phyloP scores from a whole-genome alignment of 2,888 invertebrate species.

The Drosophila koepferae region DNA sequence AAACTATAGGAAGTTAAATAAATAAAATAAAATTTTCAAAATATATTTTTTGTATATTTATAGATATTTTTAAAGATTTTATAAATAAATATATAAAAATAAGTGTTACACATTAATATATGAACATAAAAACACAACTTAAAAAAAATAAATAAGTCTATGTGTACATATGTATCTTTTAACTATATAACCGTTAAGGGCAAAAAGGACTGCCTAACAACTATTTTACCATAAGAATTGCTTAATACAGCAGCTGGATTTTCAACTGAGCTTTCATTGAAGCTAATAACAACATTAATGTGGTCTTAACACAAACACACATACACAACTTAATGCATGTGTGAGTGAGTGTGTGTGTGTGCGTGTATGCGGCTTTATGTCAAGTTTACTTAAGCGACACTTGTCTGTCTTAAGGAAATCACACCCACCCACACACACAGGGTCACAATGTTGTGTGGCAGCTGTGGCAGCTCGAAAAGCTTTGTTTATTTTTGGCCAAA shows the following conservation, averaged over 20 bases:
- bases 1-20: no score
- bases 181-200: no score
- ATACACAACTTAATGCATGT: neutral
- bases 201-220: no score
- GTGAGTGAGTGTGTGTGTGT: conserved; percentile 8
- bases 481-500: conserved; percentile 37
- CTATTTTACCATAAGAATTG: neutral
- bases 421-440: neutral
- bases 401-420: conserved; percentile 43
- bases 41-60: no score
- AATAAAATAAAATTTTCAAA: no score
- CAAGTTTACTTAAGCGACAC: conserved; percentile 54
- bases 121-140: no score
- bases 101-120: no score
- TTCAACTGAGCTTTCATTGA: conserved; percentile 23
- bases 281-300: conserved; percentile 26
- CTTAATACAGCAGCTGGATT: neutral
- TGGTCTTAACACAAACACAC: conserved; percentile 17
- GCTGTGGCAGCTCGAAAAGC: conserved; percentile 27
- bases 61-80: no score
- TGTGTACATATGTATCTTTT: no score
- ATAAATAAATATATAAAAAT: neutral
- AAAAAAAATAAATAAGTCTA: no score
- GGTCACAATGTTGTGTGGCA: conserved; percentile 8
- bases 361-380: conserved; percentile 12